Conservation (phyloP, 1,140 invertebrate species). For the Dufourea novaeangliae region DNA sequence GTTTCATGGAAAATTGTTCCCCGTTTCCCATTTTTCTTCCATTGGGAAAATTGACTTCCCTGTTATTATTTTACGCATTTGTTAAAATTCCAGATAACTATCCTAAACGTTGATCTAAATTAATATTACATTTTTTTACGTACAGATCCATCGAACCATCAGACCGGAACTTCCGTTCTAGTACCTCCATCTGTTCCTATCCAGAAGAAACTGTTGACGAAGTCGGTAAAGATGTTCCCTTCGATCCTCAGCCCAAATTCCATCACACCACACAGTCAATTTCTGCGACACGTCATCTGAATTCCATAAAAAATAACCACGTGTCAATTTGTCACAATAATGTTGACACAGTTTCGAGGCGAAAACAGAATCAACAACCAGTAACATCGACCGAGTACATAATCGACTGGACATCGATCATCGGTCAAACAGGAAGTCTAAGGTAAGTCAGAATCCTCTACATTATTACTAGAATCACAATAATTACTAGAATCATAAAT, state of each 20-base stretch:
- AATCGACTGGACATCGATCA: not conserved
- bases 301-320: not conserved
- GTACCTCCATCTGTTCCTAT: slow-evolving; percentile 26
- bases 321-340: too few relatives aligned
- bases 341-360: too few relatives aligned
- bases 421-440: slow-evolving; percentile 7
- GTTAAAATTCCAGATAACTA: too few relatives aligned
- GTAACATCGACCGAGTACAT: not conserved
- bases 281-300: not conserved
- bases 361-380: not conserved
- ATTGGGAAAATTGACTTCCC: not conserved
- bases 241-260: not conserved
- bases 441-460: slow-evolving; percentile 4
- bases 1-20: not conserved
- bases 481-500: not conserved
- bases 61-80: too few relatives aligned
- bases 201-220: not conserved
- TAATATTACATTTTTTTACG: too few relatives aligned
- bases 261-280: not conserved
- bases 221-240: slow-evolving; percentile 35
- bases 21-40: not conserved
- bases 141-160: too few relatives aligned
- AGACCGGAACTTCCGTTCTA: not conserved
- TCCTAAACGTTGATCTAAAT: too few relatives aligned
- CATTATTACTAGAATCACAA: not conserved